Base-by-base conservation (phyloP, 2,888 invertebrate genomes). In the Drosophila robusta region DNA sequence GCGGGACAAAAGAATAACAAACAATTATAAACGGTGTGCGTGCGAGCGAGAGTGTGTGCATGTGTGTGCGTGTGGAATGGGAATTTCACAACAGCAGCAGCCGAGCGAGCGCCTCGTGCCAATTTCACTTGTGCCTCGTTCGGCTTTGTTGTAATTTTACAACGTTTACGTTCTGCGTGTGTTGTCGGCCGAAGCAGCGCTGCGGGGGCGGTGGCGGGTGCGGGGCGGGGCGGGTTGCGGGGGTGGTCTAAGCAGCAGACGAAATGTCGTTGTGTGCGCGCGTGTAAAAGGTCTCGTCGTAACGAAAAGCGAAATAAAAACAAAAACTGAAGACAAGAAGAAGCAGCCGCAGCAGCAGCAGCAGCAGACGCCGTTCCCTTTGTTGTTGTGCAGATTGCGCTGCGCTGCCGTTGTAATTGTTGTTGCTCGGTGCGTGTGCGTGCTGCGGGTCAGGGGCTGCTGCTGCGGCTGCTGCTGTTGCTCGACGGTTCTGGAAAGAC, bases 1-100 rank as follows among this genome's bases (percentile, higher is more conserved):
- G 78, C 75, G 84, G 69, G 71, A 84, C 67, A 80, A 78, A 80
- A 87, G 87, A 87, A 87, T 87, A 87, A 87, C 86, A 87, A 87
- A 87, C 86, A 86, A 86, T 87, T 87, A 86, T 86, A 86, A 82
- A 70, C 72, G 69, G 72, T 71, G 65, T 67, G 69, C 62, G 80
- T 80, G 68, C 78, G 70, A 65, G 67, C 68, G 75, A 64, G 69
- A 65, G 34, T 34, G 46, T 63, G 45, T 46, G 52, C 41, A n/a
- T 38, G 45, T 22, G 22, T 66, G 52, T 64, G 32, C 71, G 69
- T 73, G 69, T 69, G 77, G 80, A 80, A 72, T 83, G 81, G 75
- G 84, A 84, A 83, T 88, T 86, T 86, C 87, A 86, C 88, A 86
- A 87, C 71, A 78, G 72, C 71, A 78, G 72, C 65, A 50, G 63